Base-by-base conservation (phyloP, 2,113 vertebrate genomes). In the Engystomops pustulosus region DNA sequence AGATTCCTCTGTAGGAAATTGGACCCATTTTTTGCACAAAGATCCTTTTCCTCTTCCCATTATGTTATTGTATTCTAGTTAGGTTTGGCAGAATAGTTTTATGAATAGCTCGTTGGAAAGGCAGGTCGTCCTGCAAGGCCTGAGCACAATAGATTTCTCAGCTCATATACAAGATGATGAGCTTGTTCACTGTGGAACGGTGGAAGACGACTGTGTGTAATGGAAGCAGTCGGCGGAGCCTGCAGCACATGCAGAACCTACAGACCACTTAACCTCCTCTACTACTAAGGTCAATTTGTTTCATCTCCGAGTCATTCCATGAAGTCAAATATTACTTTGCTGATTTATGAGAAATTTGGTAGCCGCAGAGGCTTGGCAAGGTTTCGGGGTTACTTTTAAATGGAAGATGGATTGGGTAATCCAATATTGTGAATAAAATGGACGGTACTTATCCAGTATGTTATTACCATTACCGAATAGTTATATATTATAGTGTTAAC, bases 31-130 rank as follows among this genome's bases (percentile, higher is more conserved):
- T 80, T 23, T 68, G 25, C 36, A 67, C 58, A 67, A 78, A 78
- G 51, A 25, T 67, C 27, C 51, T 68, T 62, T 68, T 49, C 47
- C 14, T 11, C 6, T 78, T 15, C 20, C 75, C 60, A 78, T 78
- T 78, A 78, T 68, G 25, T 49, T 51, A 51, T 81, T 17, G 27
- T 51, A 25, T 36, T 36, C 79, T 69, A 38, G 32, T 81, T 81
- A 70, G 67, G 45, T 17, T 23, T 51, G n/a, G 65, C 30, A 69
- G 30, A 78, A 60, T 58, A 78, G 51, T 41, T 41, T 78, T 78
- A 78, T 41, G 32, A 58, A 51, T 58, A 60, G 47, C 51, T 60
- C 20, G n/a, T n/a, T 60, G 51, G 20, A 60, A 78, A 60, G 30
- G 11, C 51, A 78, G 51, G 34, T 78, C 34, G 53, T 41, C 34